Percentiles rank a stretch among this genome's conserved stretches.
These are phyloP conservation scores for Eriocheir sinensis DNA, from an alignment of 1,140 invertebrate species.

Conservation along the genomic window DNA sequence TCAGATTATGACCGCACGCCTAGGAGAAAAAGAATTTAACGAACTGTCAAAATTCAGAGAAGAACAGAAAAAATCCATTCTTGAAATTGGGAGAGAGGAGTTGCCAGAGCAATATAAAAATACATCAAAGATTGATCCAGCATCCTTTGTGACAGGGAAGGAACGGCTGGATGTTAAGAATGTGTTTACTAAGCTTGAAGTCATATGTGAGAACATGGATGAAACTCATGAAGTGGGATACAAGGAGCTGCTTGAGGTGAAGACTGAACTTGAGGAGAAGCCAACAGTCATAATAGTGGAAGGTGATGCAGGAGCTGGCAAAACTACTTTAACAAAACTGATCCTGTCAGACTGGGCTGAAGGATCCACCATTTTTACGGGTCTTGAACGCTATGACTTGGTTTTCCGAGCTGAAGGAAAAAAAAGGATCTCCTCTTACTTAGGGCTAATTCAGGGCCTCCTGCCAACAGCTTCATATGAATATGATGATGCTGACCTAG, in stretches of 20 bases:
- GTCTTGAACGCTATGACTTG: conserved; percentile 39
- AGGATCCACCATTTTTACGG: neutral
- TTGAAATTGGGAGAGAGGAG: neutral
- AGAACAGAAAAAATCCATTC: neutral
- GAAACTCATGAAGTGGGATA: neutral
- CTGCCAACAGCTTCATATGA: conserved; percentile 40
- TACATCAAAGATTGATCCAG: conserved; percentile 61
- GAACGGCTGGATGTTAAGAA: conserved; percentile 36
- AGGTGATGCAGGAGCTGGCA: conserved; percentile 67
- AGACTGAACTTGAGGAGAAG: neutral
- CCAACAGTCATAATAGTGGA: conserved; percentile 53
- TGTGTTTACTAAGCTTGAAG: conserved; percentile 52
- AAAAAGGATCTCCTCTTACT: conserved; percentile 42
- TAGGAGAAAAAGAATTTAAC: neutral
- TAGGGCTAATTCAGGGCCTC: conserved; percentile 11
- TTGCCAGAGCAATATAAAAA: conserved; percentile 24
- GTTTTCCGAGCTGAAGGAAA: conserved; percentile 60
- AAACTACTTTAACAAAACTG: conserved; percentile 62
- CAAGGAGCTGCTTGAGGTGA: conserved; percentile 24
- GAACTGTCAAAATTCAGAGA: neutral
- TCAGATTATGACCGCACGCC: neutral
- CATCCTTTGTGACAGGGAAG: conserved; percentile 63
- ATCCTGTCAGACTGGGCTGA: conserved; percentile 52
- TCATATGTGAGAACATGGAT: neutral
- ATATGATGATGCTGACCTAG: conserved; percentile 37